A percentile compares a stretch with the other conserved stretches of the same genome.
Conservation (phyloP, 1,140 invertebrate genomes). For the Dufourea novaeangliae region DNA sequence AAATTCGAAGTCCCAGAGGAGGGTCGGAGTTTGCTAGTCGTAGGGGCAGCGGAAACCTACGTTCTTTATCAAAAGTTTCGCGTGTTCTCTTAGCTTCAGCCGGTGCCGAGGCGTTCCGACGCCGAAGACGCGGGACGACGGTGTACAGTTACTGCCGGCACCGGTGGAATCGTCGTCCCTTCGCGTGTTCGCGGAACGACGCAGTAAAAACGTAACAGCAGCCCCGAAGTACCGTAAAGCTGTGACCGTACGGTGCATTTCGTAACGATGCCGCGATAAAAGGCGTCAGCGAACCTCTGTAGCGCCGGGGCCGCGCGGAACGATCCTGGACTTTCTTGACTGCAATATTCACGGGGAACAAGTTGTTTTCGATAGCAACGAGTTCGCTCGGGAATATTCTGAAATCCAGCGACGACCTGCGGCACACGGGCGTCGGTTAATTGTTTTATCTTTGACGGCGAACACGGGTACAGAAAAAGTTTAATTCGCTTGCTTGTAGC, state of each 20-base stretch:
- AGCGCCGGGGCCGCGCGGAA: constrained; percentile 15
- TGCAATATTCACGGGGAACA: constrained; percentile 31
- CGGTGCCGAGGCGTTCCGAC: constrained; percentile 19
- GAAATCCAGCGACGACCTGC: too few species aligned
- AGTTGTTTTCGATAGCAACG: constrained; percentile 24
- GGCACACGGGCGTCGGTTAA: background rate
- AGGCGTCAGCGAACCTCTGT: constrained; percentile 53
- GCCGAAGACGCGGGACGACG: constrained; percentile 26
- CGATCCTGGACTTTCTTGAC: constrained; percentile 7
- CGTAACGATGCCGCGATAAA: constrained; percentile 77
- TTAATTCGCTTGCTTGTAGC: too few species aligned
- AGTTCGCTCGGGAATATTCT: background rate
- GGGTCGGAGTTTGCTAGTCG: background rate
- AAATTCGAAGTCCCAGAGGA: background rate
- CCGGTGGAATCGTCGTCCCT: constrained; percentile 68
- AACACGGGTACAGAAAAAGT: background rate
- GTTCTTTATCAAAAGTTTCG: constrained; percentile 18
- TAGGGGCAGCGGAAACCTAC: background rate
- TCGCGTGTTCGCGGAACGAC: constrained; percentile 74
- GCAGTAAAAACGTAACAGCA: constrained; percentile 81
- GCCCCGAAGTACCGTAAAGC: constrained; percentile 81
- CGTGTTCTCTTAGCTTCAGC: background rate
- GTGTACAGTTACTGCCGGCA: constrained; percentile 41
- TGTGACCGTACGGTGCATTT: constrained; percentile 79
- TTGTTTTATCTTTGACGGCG: background rate